Evolutionary conservation across 2,888 invertebrate species (phyloP).

Genomic region (Napeogenes sylphis): DNA sequence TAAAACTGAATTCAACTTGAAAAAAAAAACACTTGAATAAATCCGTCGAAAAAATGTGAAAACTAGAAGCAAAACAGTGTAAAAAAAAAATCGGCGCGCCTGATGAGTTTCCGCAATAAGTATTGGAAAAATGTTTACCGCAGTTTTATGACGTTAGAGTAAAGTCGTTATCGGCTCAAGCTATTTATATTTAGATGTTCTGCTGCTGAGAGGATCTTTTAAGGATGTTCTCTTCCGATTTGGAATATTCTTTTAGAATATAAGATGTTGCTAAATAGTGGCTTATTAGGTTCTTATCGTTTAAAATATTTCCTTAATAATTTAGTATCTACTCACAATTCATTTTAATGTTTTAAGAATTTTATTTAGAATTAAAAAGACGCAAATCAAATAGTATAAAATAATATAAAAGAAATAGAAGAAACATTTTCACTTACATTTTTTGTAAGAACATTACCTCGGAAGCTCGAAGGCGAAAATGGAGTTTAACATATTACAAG

Average conservation of each 20-base stretch:
- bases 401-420: not conserved
- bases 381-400: not conserved
- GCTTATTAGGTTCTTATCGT: no score
- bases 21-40: not conserved
- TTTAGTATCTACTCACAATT: no score
- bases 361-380: no score
- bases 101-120: slow-evolving; percentile 43
- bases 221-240: slow-evolving; percentile 5
- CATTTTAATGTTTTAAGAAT: no score
- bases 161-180: slow-evolving; percentile 18
- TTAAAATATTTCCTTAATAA: no score
- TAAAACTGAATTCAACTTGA: not conserved
- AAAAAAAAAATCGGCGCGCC: slow-evolving; percentile 13
- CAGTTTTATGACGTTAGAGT: slow-evolving; percentile 48
- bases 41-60: not conserved
- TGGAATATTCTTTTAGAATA: not conserved
- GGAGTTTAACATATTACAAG: not conserved
- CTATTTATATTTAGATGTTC: slow-evolving; percentile 21
- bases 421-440: not conserved
- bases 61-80: slow-evolving; percentile 3
- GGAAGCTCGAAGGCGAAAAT: not conserved
- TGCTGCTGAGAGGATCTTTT: not conserved
- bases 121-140: slow-evolving; percentile 63
- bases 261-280: no score
- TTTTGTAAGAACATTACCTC: not conserved